phyloP scores from a whole-genome alignment of 1,140 invertebrate species.

The Megalonaias nervosa region DNA sequence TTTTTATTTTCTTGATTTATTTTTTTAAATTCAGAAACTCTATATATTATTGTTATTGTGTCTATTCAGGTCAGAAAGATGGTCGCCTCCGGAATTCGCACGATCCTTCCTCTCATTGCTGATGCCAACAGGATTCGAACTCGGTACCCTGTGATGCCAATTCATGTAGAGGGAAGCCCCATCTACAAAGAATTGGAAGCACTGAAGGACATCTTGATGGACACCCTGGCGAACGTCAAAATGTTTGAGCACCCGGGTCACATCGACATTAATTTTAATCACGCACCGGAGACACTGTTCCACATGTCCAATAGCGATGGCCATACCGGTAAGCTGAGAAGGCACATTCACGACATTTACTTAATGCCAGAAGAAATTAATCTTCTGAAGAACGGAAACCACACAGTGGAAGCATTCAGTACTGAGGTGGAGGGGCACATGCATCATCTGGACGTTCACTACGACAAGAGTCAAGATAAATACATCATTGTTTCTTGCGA shows the following conservation, averaged over 20 bases:
- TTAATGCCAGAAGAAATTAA: constrained; percentile 24
- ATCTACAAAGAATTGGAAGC: constrained; percentile 59
- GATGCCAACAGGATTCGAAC: constrained; percentile 44
- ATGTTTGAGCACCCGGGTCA: constrained; percentile 20
- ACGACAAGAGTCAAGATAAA: neutral
- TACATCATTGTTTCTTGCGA: constrained; percentile 10
- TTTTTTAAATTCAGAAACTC: neutral
- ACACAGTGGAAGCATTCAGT: constrained; percentile 13
- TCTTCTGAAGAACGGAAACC: neutral
- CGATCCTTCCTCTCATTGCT: constrained; percentile 45
- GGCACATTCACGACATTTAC: constrained; percentile 35
- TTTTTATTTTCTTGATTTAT: constrained; percentile 5
- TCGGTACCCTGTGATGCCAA: constrained; percentile 58
- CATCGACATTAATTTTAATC: too few species aligned
- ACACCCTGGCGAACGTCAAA: constrained; percentile 29
- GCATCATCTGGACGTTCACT: constrained; percentile 17
- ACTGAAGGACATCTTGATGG: constrained; percentile 54
- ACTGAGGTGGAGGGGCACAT: constrained; percentile 33
- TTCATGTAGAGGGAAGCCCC: constrained; percentile 49
- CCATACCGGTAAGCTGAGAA: constrained; percentile 1
- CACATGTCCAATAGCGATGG: neutral
- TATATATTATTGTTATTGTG: neutral
- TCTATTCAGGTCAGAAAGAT: constrained; percentile 29
- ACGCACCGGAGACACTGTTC: too few species aligned
- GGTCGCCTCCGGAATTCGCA: constrained; percentile 43